phyloP scores from a whole-genome alignment of 1,140 invertebrate genomes.

The Bombus waltoni region DNA sequence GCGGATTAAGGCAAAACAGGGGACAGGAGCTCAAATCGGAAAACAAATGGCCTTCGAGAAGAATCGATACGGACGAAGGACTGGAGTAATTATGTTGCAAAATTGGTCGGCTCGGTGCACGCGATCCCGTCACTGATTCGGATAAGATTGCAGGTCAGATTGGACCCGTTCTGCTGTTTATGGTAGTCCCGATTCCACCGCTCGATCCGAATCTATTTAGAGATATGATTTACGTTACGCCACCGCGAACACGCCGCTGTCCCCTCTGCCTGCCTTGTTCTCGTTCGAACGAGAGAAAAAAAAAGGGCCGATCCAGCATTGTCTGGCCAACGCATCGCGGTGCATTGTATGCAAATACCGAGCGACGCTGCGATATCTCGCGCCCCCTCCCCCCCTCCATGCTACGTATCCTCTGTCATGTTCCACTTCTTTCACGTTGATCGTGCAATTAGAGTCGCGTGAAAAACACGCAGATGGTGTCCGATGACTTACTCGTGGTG shows the following conservation, averaged over 20 bases:
- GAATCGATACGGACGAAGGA: neutral
- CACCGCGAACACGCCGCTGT: neutral
- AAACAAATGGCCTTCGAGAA: too few species aligned
- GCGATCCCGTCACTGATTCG: conserved; percentile 15
- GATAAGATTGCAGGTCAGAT: conserved; percentile 54
- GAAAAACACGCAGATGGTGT: neutral
- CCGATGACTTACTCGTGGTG: neutral
- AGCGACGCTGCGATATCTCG: conserved; percentile 39
- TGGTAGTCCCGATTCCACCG: neutral
- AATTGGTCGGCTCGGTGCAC: conserved; percentile 17
- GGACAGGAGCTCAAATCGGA: neutral
- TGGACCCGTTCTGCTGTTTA: conserved; percentile 33
- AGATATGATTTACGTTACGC: conserved; percentile 64
- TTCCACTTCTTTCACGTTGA: conserved; percentile 19
- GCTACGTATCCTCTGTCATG: neutral
- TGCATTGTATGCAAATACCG: conserved; percentile 25
- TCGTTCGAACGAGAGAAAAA: conserved; percentile 39
- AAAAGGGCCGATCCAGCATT: conserved; percentile 10
- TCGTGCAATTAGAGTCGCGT: neutral
- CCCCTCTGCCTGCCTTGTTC: conserved; percentile 22
- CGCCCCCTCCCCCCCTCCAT: neutral
- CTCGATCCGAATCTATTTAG: conserved; percentile 59
- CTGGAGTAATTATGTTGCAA: conserved; percentile 41
- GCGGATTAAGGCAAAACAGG: neutral
- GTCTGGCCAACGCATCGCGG: conserved; percentile 19